Percentiles rank a stretch among this genome's conserved stretches.
These are phyloP conservation scores for Pterostichus niger DNA, from an alignment of 2,888 invertebrate species.

Conservation along the genomic window DNA sequence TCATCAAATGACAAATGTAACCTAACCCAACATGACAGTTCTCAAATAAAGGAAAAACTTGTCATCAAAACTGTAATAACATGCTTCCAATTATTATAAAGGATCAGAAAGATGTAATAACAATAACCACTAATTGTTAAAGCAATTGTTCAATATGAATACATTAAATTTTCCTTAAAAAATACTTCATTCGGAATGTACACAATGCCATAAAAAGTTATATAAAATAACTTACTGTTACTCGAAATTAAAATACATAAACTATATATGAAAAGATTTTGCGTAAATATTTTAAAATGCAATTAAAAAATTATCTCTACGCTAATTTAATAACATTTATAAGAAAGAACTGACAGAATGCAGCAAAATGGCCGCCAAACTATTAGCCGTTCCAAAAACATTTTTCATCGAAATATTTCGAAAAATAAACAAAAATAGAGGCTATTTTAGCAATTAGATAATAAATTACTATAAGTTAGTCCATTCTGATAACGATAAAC, in stretches of 20 bases:
- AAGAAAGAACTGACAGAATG: slow-evolving; percentile 68
- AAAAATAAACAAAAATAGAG: slow-evolving; percentile 28
- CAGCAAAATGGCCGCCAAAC: slow-evolving; percentile 68
- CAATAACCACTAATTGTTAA: slow-evolving; percentile 36
- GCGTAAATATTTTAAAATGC: slow-evolving; percentile 66
- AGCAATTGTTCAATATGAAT: slow-evolving; percentile 39
- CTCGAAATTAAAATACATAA: slow-evolving; percentile 51
- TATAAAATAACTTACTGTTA: slow-evolving; percentile 42
- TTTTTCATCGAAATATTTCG: slow-evolving; percentile 45
- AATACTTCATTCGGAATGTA: slow-evolving; percentile 59
- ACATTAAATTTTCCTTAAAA: slow-evolving; percentile 55
- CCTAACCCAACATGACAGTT: slow-evolving; percentile 67
- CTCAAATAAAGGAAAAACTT: slow-evolving; percentile 39
- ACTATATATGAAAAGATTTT: slow-evolving; percentile 57
- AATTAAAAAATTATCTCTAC: slow-evolving; percentile 67
- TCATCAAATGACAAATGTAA: slow-evolving; percentile 63
- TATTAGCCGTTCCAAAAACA: slow-evolving; percentile 62
- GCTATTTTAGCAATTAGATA: slow-evolving; percentile 15
- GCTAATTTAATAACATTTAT: slow-evolving; percentile 67
- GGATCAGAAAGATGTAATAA: slow-evolving; percentile 6
- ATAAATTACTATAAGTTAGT: background rate
- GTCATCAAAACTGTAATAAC: background rate
- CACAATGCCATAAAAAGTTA: slow-evolving; percentile 58
- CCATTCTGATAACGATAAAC: slow-evolving; percentile 4
- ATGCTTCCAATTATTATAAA: background rate